Percentiles rank a stretch among this genome's conserved stretches.
These are phyloP conservation scores for Psettodes erumei DNA, from an alignment of 2,113 vertebrate species.

Conservation along the genomic window DNA sequence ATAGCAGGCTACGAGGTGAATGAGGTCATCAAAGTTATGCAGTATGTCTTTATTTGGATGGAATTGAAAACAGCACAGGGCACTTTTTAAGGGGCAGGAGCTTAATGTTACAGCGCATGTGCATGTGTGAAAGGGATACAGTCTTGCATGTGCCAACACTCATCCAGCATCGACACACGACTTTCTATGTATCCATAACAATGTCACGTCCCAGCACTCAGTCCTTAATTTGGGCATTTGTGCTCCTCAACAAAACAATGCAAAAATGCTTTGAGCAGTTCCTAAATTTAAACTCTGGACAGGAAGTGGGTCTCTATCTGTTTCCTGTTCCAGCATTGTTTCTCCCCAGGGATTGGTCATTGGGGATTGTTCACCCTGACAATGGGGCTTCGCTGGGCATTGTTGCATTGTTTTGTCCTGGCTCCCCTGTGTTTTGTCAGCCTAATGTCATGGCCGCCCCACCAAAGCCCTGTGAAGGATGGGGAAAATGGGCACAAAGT, in stretches of 20 bases:
- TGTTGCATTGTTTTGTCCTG: constrained; percentile 75
- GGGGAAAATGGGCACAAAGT: constrained; percentile 39
- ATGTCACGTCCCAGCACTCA: constrained; percentile 14
- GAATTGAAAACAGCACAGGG: constrained; percentile 14
- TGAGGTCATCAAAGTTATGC: constrained; percentile 4
- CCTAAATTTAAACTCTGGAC: constrained; percentile 70
- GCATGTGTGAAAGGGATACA: neutral
- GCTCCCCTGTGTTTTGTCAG: constrained; percentile 37
- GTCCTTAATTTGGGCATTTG: constrained; percentile 42
- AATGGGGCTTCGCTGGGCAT: constrained; percentile 73
- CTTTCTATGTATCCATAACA: constrained; percentile 55
- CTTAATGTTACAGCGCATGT: neutral
- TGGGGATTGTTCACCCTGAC: constrained; percentile 73
- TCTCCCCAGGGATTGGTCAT: constrained; percentile 54
- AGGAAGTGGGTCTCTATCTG: constrained; percentile 76
- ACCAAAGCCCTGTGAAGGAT: constrained; percentile 58
- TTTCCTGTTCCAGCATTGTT: constrained; percentile 77
- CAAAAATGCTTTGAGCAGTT: constrained; percentile 12
- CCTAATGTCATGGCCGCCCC: constrained; percentile 38
- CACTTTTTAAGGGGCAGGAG: neutral
- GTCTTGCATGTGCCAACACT: constrained; percentile 1
- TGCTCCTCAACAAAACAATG: constrained; percentile 31
- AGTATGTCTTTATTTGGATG: constrained; percentile 29
- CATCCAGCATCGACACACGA: constrained; percentile 34
- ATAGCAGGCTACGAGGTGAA: constrained; percentile 46